phyloP scores from a whole-genome alignment of 1,140 invertebrate species.

The Euura saliciscinereae region DNA sequence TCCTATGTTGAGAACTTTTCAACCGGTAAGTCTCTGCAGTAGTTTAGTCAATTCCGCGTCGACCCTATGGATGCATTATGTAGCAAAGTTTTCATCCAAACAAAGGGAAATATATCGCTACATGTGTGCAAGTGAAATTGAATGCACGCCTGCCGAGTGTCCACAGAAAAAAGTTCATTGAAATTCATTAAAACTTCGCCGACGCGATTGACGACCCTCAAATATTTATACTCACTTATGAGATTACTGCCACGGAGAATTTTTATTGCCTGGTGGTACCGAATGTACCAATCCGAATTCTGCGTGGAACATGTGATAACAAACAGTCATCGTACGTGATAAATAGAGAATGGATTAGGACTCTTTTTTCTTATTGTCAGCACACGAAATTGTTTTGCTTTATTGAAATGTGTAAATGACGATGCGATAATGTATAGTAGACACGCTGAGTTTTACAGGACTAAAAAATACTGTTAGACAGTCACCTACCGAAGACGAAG shows the following conservation, averaged over 20 bases:
- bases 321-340: too few species aligned
- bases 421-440: background rate
- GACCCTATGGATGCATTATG: slow-evolving; percentile 16
- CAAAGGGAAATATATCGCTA: slow-evolving; percentile 28
- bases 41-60: background rate
- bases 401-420: background rate
- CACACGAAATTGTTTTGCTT: slow-evolving; percentile 1
- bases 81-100: slow-evolving; percentile 36
- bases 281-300: too few species aligned
- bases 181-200: slow-evolving; percentile 40
- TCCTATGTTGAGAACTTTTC: background rate
- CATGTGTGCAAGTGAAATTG: background rate
- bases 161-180: slow-evolving; percentile 26
- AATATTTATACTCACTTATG: background rate
- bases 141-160: background rate
- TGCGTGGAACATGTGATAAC: too few species aligned
- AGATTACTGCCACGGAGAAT: slow-evolving; percentile 13
- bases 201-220: background rate
- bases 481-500: background rate
- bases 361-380: background rate
- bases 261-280: background rate
- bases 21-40: background rate
- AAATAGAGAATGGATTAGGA: too few species aligned
- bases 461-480: background rate
- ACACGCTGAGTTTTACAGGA: background rate